Conservation (phyloP, 2,113 vertebrate genomes). For the Cyphomyrus discorhynchus region DNA sequence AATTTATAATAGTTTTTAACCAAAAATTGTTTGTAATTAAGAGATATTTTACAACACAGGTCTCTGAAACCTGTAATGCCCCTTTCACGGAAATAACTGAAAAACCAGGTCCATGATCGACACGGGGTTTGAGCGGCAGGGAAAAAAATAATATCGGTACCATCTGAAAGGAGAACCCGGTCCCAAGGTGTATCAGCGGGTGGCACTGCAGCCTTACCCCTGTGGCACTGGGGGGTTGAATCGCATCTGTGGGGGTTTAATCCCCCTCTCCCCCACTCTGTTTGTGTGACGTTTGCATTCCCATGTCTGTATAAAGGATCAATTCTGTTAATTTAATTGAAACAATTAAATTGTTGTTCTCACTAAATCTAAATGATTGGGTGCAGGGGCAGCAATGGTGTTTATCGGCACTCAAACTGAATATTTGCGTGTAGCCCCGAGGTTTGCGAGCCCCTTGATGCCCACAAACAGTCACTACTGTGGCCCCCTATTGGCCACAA, state of each 20-base stretch:
- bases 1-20: background rate
- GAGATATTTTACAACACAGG: background rate
- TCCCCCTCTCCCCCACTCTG: background rate
- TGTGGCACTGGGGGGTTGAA: background rate
- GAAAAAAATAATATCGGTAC: background rate
- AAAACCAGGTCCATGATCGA: background rate
- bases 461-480: background rate
- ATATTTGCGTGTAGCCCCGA: background rate
- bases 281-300: background rate
- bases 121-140: background rate
- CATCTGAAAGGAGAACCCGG: background rate
- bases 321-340: background rate
- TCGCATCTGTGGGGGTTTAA: background rate
- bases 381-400: background rate
- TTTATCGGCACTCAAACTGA: background rate
- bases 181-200: background rate
- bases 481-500: background rate
- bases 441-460: background rate
- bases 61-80: background rate
- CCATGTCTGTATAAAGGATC: background rate
- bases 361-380: background rate
- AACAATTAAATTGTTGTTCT: background rate
- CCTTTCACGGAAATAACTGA: background rate
- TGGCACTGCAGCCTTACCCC: background rate
- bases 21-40: background rate